These are phyloP conservation scores for Hiodon tergisus DNA, from an alignment of 2,113 vertebrate species.

Conservation along the genomic window DNA sequence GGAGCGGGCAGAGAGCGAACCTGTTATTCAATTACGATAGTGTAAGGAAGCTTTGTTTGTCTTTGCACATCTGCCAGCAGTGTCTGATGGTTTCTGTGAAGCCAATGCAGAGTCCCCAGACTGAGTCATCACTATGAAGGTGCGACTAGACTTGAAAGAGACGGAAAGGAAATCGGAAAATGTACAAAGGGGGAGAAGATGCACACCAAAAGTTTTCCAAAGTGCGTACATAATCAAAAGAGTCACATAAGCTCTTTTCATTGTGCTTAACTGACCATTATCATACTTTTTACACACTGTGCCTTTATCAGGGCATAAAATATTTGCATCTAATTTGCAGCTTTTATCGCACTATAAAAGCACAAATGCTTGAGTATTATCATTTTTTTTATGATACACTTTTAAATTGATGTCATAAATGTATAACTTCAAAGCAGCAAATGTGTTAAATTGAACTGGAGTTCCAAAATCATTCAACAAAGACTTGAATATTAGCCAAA, in stretches of 20 bases:
- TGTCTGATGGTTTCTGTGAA: neutral
- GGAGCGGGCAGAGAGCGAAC: conserved; percentile 14
- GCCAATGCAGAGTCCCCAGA: neutral
- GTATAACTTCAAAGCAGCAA: too few species aligned
- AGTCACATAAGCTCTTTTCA: neutral
- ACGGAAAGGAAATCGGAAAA: neutral
- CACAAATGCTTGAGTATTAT: too few species aligned
- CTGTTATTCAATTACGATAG: conserved; percentile 21
- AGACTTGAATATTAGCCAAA: neutral
- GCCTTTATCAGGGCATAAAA: too few species aligned
- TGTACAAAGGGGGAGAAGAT: neutral
- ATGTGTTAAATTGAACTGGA: too few species aligned
- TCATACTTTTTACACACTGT: too few species aligned
- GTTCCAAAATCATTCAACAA: neutral
- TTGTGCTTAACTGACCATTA: too few species aligned
- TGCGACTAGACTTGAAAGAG: neutral
- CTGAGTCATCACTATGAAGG: neutral
- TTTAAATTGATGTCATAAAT: too few species aligned
- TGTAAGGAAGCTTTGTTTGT: conserved; percentile 10
- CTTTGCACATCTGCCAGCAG: conserved; percentile 8
- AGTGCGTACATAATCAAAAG: neutral
- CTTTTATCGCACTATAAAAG: too few species aligned
- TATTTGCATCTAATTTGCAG: too few species aligned
- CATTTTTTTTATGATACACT: too few species aligned
- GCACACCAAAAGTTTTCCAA: too few species aligned